Evolutionary conservation across 2,888 invertebrate genomes (phyloP).

Genomic region (Carterocephalus palaemon): DNA sequence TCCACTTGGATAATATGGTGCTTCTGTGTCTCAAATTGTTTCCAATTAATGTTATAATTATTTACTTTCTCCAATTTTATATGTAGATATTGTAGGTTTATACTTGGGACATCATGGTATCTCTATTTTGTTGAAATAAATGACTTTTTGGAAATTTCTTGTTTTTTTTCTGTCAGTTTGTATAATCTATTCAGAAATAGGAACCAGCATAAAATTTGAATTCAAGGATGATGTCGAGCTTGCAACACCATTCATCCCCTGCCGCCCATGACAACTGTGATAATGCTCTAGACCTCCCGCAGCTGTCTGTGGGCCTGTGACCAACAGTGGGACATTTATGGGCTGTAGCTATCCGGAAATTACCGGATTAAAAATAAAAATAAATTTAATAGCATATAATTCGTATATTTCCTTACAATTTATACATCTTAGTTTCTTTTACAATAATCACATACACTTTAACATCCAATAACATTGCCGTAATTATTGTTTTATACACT

Average conservation of each 20-base stretch:
- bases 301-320: no score
- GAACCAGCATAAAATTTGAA: no score
- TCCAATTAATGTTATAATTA: no score
- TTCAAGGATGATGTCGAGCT: no score
- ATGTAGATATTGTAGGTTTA: background rate
- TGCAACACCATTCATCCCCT: no score
- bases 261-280: no score
- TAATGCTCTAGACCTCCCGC: no score
- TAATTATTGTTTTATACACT: constrained; percentile 3
- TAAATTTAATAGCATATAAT: background rate
- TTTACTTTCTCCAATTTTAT: background rate
- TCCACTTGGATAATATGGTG: no score
- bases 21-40: no score
- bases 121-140: constrained; percentile 8
- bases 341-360: no score
- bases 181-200: no score
- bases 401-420: constrained; percentile 16
- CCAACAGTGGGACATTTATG: no score
- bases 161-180: background rate
- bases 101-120: constrained; percentile 1
- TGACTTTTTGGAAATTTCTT: background rate
- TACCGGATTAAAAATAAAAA: background rate
- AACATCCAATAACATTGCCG: constrained; percentile 10
- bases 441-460: constrained; percentile 1
- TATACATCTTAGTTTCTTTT: constrained; percentile 2